These are phyloP conservation scores for Metalampra italica DNA, from an alignment of 2,888 invertebrate species.

Conservation along the genomic window DNA sequence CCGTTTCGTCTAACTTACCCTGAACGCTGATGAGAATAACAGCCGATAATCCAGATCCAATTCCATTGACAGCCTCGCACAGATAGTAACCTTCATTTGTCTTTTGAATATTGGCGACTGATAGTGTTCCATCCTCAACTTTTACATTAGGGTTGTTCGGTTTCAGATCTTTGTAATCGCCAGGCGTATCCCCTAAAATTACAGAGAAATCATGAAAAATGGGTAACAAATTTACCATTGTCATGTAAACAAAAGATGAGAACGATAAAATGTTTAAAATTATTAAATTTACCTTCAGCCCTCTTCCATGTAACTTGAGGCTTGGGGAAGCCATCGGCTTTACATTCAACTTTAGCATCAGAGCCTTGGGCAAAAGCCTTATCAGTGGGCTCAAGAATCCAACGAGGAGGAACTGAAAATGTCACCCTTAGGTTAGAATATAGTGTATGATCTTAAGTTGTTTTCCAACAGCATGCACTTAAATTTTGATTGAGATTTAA, in stretches of 20 bases:
- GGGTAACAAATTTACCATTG: not conserved
- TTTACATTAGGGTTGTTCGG: slow-evolving; percentile 93
- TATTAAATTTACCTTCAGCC: slow-evolving; percentile 86
- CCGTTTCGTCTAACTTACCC: slow-evolving; percentile 74
- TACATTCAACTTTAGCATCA: slow-evolving; percentile 96
- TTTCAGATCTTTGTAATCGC: slow-evolving; percentile 95
- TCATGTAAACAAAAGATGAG: not conserved
- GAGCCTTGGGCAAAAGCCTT: slow-evolving; percentile 97
- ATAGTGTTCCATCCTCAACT: slow-evolving; percentile 95
- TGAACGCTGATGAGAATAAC: slow-evolving; percentile 96
- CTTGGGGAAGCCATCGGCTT: slow-evolving; percentile 97
- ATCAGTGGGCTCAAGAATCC: slow-evolving; percentile 96
- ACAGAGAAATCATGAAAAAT: not conserved
- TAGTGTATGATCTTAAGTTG: too few relatives aligned
- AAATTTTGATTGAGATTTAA: too few relatives aligned
- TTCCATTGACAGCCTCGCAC: slow-evolving; percentile 97
- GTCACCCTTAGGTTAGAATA: slow-evolving; percentile 30
- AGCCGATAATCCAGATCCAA: slow-evolving; percentile 96
- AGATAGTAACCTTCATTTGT: slow-evolving; percentile 96
- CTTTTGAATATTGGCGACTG: slow-evolving; percentile 94
- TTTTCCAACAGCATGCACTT: too few relatives aligned
- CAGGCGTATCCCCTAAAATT: slow-evolving; percentile 88
- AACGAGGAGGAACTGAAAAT: slow-evolving; percentile 94
- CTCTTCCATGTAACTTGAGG: slow-evolving; percentile 97
- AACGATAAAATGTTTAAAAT: too few relatives aligned